Base-by-base conservation (phyloP, 2,797 vertebrate species). In the Chelidonichthys spinosus region DNA sequence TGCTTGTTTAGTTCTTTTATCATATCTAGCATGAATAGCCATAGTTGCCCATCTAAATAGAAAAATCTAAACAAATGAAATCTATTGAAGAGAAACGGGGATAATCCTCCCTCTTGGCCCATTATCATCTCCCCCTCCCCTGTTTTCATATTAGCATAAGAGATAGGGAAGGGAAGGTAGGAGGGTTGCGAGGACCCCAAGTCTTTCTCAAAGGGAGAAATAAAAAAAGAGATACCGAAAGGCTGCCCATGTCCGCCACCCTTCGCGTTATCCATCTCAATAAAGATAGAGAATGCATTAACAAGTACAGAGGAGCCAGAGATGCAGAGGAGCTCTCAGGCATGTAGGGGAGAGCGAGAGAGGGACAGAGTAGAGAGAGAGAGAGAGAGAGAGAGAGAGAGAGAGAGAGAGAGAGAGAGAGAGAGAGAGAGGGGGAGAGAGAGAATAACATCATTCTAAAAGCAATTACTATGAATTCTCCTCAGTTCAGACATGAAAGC, bases 401-500 rank as follows among this genome's bases (percentile, higher is more conserved):
- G 13, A 4, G 36, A 32, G 40, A 68, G 77, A 54, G 33, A 75
- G 74, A 47, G 84, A 79, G 78, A 79, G 84, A 76, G 83, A 76
- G 84, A 92, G 87, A 90, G 15, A 65, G 77, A 63, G 35, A 73
- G 74, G 55, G 84, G 80, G 77, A 81, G 83, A 76, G 84, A 78
- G 84, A 91, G 87, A 91, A 92, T 92, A 93, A 93, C 92, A 92
- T 92, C 85, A 90, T 93, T 94, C 92, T 93, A 93, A 94, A 94
- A 94, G 93, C 93, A 94, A 95, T 95, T 94, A 93, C 91, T 90
- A 88, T 92, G 93, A 95, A 94, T 95, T 94, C 90, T 94, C 93
- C 90, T 94, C 93, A 94, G 92, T 93, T 94, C 92, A 93, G 91
- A 93, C 93, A 92, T 94, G 92, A 94, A 94, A 94, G 94, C 81